Evolutionary conservation across 2,797 vertebrate genomes (phyloP).

Genomic region (Acridotheres tristis): DNA sequence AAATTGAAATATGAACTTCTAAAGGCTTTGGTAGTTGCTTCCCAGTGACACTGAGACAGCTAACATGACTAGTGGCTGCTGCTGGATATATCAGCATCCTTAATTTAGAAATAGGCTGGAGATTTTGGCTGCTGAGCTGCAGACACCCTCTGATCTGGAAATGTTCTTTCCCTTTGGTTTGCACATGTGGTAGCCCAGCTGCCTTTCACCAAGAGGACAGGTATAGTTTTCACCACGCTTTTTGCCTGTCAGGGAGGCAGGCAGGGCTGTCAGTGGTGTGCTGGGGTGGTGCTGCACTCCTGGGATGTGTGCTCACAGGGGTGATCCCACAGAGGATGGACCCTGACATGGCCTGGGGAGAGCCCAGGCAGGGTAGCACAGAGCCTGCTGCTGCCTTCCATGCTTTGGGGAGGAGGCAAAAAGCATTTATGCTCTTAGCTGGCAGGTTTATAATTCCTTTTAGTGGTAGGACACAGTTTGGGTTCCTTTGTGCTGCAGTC

Average conservation of each 20-base stretch:
- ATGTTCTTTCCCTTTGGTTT: not conserved
- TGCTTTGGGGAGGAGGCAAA: not conserved
- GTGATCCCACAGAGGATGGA: not conserved
- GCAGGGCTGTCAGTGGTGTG: not conserved
- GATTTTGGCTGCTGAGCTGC: not conserved
- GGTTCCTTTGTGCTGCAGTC: not conserved
- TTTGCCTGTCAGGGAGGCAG: not conserved
- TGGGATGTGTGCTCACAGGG: rapidly evolving
- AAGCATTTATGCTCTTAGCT: not conserved
- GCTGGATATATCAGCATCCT: not conserved
- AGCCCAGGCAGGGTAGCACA: rapidly evolving
- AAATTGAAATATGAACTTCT: slow-evolving; percentile 60
- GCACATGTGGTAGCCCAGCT: not conserved
- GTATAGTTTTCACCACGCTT: not conserved
- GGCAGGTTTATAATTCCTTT: not conserved
- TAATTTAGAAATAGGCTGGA: not conserved
- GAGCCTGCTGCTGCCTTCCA: not conserved
- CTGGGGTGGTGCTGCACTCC: not conserved
- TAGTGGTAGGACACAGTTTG: not conserved
- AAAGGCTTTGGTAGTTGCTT: slow-evolving; percentile 27
- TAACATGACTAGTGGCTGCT: not conserved
- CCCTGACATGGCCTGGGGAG: not conserved
- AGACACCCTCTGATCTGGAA: not conserved
- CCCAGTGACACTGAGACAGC: not conserved
- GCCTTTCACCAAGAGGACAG: not conserved